Base-by-base conservation (phyloP, 2,113 vertebrate species). In the Rynchops niger region DNA sequence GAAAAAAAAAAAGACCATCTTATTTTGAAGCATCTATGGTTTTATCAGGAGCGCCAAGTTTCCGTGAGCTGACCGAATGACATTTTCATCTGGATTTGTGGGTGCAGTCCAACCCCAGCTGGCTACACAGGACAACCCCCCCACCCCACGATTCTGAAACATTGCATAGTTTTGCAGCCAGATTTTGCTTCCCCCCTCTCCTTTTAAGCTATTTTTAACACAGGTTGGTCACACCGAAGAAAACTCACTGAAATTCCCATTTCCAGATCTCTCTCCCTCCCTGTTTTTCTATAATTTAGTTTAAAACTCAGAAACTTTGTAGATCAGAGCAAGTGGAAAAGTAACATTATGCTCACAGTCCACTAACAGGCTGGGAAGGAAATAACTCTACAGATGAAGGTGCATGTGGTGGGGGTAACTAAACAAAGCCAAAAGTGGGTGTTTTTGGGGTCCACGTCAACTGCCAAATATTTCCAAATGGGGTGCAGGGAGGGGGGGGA, bases 341-440 rank as follows among this genome's bases (percentile, higher is more conserved):
- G 63, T 77, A 77, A 59, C 22, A 2, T 34, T 17, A 86, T 1
- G 32, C 73, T 93, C 69, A 70, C 58, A 71, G 91, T 94, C 90
- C 86, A 19, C 86, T 80, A 47, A 52, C 81, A 73, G 83, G 47
- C 56, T 83, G 91, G 91, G 86, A 92, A 96, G 86, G 82, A 89
- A 91, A 88, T 29, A 69, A 92, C 86, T 72, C 87, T 89, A 89
- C 52, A 21, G 65, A 90, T 96, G 71, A 85, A 86, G 70, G 9
- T 73, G 93, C 52, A 42, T 47, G 40, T 47, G 45, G 32, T 9
- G 26, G 32, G 18, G 26, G 38, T 12, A 42, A 91, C 36, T 82
- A 79, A 91, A 84, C 9, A 56, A 76, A 90, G 79, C 69, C 81
- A 38, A 23, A 73, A 67, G 63, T 9, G 38, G n/a, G 70, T 61